A percentile compares a stretch with the other conserved stretches of the same genome.
phyloP scores from a whole-genome alignment of 2,113 vertebrate species.

The Zosterops hypoxanthus region DNA sequence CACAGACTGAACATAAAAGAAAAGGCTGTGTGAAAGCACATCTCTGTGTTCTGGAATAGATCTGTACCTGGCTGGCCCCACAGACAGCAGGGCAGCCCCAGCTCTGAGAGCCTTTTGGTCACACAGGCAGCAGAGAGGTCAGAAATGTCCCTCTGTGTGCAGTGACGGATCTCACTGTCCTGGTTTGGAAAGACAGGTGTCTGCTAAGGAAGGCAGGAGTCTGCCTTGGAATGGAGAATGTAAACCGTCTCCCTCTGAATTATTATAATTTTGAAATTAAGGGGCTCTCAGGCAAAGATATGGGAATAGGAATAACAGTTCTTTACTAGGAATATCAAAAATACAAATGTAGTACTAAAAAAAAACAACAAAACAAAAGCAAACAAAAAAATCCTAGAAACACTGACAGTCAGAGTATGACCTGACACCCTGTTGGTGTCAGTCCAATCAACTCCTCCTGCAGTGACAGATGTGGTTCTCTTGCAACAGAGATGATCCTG shows the following conservation, averaged over 20 bases:
- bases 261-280: not conserved
- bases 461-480: not conserved
- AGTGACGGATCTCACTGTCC: not conserved
- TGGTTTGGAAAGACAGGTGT: not conserved
- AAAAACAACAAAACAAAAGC: not conserved
- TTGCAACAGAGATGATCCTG: not conserved
- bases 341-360: not conserved
- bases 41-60: rapidly evolving
- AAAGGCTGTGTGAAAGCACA: not conserved
- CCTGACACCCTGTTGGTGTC: not conserved
- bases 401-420: not conserved
- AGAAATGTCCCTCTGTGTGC: not conserved
- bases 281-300: not conserved
- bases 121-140: not conserved
- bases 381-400: not conserved
- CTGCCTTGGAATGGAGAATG: not conserved
- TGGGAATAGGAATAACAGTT: not conserved
- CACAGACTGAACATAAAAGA: rapidly evolving
- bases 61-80: not conserved
- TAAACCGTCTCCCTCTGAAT: not conserved
- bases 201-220: not conserved
- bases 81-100: not conserved
- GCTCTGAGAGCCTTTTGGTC: not conserved
- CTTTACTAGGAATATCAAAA: not conserved
- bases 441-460: not conserved